Conservation (phyloP, 2,888 invertebrate genomes). For the Drosophila picticornis region DNA sequence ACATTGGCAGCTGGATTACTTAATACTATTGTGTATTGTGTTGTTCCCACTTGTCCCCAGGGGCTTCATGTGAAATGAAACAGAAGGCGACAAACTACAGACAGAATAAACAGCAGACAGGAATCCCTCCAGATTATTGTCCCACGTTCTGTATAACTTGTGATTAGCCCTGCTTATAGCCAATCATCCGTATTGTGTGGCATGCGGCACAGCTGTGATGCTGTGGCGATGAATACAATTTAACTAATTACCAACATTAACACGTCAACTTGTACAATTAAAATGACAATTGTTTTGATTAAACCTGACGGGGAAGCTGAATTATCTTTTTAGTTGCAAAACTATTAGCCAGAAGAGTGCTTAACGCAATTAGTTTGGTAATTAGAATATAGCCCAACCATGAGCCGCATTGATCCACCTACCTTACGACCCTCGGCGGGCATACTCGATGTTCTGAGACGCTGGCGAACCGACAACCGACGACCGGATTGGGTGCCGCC, state of each 20-base stretch:
- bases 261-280: neutral
- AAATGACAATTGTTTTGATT: neutral
- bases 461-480: conserved; percentile 77
- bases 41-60: neutral
- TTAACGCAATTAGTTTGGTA: neutral
- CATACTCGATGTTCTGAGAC: conserved; percentile 85
- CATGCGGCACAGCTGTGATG: conserved; percentile 2
- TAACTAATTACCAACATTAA: neutral
- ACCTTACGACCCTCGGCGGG: conserved; percentile 85
- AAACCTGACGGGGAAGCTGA: neutral
- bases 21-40: conserved; percentile 24
- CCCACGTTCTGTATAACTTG: neutral
- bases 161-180: conserved; percentile 9
- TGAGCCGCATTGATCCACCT: conserved; percentile 36
- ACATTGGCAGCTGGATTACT: conserved; percentile 27
- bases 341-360: neutral
- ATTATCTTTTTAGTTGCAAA: neutral
- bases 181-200: neutral
- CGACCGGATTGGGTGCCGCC: conserved; percentile 62
- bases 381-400: neutral
- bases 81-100: conserved; percentile 16
- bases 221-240: conserved; percentile 12
- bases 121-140: conserved; percentile 1
- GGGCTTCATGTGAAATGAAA: conserved; percentile 18
- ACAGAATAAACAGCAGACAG: neutral